Base-by-base conservation (phyloP, 2,113 vertebrate genomes). In the Antechinus stuartii region DNA sequence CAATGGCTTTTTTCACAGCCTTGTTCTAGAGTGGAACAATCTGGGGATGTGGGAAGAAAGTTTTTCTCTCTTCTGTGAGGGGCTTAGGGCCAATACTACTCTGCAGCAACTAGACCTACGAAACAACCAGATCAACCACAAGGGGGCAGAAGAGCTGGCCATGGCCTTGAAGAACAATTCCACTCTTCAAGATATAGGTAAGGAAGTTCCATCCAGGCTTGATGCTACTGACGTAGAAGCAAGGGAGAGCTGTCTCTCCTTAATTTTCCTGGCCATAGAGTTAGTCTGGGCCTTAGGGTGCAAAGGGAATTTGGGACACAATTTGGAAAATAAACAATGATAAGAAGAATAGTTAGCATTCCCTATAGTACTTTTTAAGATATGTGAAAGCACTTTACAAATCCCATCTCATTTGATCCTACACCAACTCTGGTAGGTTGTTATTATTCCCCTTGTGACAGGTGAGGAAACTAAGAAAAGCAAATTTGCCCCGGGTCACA, bases 121-220 rank as follows among this genome's bases (percentile, higher is more conserved):
- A 92, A 99, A 99, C 97, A 99, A 99, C 97, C 99, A 99, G 98
- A 99, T 99, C 97, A 99, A 98, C 98, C 99, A 99, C 96, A 98
- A 98, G 35, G 99, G 99, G 26, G 99, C 99, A 0, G 98, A 98
- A 49, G 99, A 99, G 96, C 98, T 99, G 46, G 99, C 99, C 2
- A 47, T 98, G 94, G 99, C 99, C 2, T 98, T 99, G 92, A 98
- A 98, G 96, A 97, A 96, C 54, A 99, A 99, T 52, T 6, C 91
- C 94, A 97, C 96, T 3, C 98, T 99, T 24, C 98, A 99, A 98
- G 99, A 99, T 93, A 98, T 99, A n/a, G 99, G 99, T 99, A 97
- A 98, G 98, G 91, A 30, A 2, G 0, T 3, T 25, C 57, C 2
- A 54, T 26, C 91, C 54, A 9, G 91, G 42, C 54, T 10, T 23